These are phyloP conservation scores for Fistularia commersonii DNA, from an alignment of 2,797 vertebrate species.

Conservation along the genomic window DNA sequence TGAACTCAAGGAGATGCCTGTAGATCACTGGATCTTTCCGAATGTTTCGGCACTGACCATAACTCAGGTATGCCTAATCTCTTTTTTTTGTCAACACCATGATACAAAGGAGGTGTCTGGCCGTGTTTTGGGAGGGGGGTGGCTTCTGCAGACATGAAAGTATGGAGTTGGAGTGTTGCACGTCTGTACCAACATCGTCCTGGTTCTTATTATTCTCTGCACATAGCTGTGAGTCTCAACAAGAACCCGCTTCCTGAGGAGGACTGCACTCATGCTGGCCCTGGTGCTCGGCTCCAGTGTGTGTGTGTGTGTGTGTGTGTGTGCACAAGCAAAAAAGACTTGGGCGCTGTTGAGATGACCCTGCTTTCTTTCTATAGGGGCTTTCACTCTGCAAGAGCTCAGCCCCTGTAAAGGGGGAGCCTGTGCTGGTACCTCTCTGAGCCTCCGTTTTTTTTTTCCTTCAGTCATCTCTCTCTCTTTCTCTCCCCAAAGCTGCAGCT, in stretches of 20 bases:
- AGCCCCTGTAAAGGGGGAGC: slow-evolving; percentile 65
- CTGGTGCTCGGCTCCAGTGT: slow-evolving; percentile 56
- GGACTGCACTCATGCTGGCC: slow-evolving; percentile 69
- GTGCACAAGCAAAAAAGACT: slow-evolving; percentile 25
- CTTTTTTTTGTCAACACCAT: slow-evolving; percentile 70
- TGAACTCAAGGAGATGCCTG: slow-evolving; percentile 64
- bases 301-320: slow-evolving; percentile 32
- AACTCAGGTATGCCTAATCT: slow-evolving; percentile 73
- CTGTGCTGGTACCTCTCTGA: slow-evolving; percentile 67
- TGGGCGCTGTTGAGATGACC: slow-evolving; percentile 62
- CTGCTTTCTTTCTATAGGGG: slow-evolving; percentile 76
- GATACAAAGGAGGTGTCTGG: slow-evolving; percentile 63
- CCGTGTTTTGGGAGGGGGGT: slow-evolving; percentile 48
- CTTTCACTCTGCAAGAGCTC: slow-evolving; percentile 74
- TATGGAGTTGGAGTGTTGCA: slow-evolving; percentile 57
- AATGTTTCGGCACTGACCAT: slow-evolving; percentile 58
- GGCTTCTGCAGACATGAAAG: slow-evolving; percentile 66
- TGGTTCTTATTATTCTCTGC: slow-evolving; percentile 77
- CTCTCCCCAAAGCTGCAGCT: slow-evolving; percentile 54
- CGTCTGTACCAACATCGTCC: slow-evolving; percentile 72
- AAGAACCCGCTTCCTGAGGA: slow-evolving; percentile 71
- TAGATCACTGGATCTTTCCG: slow-evolving; percentile 57
- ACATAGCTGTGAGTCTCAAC: slow-evolving; percentile 76
- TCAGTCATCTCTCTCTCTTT: slow-evolving; percentile 22
- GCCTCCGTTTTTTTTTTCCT: slow-evolving; percentile 44